Conservation (phyloP, 2,113 vertebrate species). For the Steatornis caripensis region DNA sequence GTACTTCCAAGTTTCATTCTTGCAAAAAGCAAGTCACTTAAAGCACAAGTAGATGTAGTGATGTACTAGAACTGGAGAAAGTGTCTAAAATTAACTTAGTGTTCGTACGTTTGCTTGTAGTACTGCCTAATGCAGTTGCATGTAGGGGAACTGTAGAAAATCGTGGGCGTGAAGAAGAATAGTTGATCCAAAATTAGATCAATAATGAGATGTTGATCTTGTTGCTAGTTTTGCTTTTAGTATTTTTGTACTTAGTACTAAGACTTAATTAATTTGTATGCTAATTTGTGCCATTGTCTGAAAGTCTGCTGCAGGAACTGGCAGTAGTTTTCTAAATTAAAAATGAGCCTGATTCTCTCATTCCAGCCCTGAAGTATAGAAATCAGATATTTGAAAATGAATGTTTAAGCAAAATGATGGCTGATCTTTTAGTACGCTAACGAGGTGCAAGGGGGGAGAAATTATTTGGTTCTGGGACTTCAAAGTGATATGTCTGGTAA, state of each 20-base stretch:
- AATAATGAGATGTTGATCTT: neutral
- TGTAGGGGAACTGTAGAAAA: neutral
- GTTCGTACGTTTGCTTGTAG: neutral
- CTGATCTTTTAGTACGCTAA: neutral
- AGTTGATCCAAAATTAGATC: neutral
- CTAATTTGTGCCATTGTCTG: neutral
- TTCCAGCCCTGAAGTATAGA: neutral
- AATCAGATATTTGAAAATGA: neutral
- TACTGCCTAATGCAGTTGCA: neutral
- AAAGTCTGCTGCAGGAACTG: neutral
- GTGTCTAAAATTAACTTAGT: neutral
- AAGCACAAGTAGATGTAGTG: neutral
- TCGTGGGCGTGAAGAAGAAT: neutral
- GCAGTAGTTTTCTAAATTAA: neutral
- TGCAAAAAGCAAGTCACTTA: neutral
- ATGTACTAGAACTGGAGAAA: neutral
- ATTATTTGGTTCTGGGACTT: neutral
- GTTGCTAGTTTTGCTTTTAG: neutral
- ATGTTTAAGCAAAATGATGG: neutral
- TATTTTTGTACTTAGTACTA: neutral
- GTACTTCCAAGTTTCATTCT: neutral
- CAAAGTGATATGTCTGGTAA: neutral
- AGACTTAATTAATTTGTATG: neutral
- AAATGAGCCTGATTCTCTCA: neutral
- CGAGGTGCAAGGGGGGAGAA: neutral